Conservation (phyloP, 2,797 vertebrate genomes). For the Steatocranus sp. region DNA sequence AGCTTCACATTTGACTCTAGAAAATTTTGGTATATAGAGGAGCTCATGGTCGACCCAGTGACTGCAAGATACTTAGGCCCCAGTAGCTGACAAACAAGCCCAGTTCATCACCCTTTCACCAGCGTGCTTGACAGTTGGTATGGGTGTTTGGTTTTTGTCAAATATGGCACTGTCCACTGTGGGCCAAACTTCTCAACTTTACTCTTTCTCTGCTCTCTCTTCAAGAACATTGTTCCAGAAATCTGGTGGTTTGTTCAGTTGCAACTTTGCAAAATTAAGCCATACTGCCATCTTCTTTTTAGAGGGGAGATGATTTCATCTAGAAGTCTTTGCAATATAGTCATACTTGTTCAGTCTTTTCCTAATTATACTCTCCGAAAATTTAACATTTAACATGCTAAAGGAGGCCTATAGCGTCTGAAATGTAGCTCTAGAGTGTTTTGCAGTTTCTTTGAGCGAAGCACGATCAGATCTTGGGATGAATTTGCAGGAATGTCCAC, state of each 20-base stretch:
- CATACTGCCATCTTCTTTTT: not conserved
- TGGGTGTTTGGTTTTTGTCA: not conserved
- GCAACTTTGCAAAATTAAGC: not conserved
- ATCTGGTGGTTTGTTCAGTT: not conserved
- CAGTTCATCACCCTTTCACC: not conserved
- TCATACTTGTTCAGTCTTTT: not conserved
- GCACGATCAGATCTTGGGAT: not conserved
- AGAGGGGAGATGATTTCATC: not conserved
- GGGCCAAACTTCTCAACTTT: not conserved
- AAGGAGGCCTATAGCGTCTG: not conserved
- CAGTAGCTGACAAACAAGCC: not conserved
- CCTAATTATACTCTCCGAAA: not conserved
- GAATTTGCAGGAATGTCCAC: not conserved
- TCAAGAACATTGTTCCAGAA: not conserved
- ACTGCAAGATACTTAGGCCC: not conserved
- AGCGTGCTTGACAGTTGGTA: not conserved
- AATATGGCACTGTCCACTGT: not conserved
- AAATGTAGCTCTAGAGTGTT: not conserved
- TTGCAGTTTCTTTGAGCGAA: not conserved
- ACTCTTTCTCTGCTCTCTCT: not conserved
- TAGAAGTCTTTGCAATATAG: not conserved
- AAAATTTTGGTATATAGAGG: not conserved
- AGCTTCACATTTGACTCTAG: not conserved
- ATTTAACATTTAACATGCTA: not conserved
- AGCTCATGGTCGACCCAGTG: not conserved